A percentile compares a stretch with the other conserved stretches of the same genome.
Evolutionary conservation across 2,888 invertebrate species (phyloP).

Genomic region (Epirrita christyi): DNA sequence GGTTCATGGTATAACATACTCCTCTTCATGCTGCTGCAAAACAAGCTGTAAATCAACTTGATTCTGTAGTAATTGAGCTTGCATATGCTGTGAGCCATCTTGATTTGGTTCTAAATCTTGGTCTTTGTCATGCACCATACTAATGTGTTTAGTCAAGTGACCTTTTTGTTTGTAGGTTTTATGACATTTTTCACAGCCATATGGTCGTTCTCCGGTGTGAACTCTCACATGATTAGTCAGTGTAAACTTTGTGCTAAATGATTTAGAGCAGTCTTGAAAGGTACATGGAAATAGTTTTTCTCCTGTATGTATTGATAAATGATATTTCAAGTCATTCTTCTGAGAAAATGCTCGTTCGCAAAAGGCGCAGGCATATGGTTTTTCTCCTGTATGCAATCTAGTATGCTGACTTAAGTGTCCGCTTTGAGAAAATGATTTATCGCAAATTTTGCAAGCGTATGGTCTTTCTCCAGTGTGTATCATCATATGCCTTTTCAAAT

Average conservation of each 20-base stretch:
- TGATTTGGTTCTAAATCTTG: not conserved
- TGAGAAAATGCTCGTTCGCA: not conserved
- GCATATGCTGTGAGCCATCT: too few relatives aligned
- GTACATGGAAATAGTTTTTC: constrained; percentile 7
- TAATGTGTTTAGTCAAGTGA: constrained; percentile 7
- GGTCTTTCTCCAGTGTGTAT: not conserved
- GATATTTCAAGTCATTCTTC: not conserved
- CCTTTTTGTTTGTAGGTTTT: constrained; percentile 7
- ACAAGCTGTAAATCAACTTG: too few relatives aligned
- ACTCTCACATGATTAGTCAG: constrained; percentile 8
- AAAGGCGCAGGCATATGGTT: not conserved
- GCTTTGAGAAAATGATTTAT: constrained; percentile 11
- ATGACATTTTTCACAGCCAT: constrained; percentile 7
- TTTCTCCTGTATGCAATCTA: not conserved
- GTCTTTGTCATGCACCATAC: not conserved
- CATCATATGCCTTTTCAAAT: not conserved
- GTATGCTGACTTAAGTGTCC: constrained; percentile 13
- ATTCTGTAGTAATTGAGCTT: too few relatives aligned
- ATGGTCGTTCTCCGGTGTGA: constrained; percentile 7
- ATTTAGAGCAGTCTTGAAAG: not conserved
- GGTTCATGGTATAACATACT: too few relatives aligned
- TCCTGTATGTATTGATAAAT: constrained; percentile 3
- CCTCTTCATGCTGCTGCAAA: too few relatives aligned
- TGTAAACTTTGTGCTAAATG: constrained; percentile 1
- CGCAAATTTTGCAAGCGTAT: not conserved